Evolutionary conservation across 2,888 invertebrate species (phyloP).

Genomic region (Stenurella melanura): DNA sequence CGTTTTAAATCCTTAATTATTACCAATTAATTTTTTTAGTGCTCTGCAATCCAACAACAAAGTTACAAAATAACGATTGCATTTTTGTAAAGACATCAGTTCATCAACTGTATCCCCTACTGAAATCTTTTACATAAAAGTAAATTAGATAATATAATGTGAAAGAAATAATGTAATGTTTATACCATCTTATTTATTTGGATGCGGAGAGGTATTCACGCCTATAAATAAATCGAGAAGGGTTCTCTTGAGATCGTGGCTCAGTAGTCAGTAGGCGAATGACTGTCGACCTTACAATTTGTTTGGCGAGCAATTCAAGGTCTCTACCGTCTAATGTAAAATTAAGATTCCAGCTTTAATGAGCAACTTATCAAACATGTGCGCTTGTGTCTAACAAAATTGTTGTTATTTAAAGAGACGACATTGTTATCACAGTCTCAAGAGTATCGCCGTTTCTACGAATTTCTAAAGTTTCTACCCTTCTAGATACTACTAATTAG

Average conservation of each 20-base stretch:
- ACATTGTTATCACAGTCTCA: no score
- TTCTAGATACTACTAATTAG: no score
- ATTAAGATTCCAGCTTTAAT: not conserved
- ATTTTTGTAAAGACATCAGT: not conserved
- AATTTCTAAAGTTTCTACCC: no score
- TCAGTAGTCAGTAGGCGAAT: slow-evolving; percentile 8
- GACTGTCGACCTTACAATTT: slow-evolving; percentile 21
- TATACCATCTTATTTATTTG: not conserved
- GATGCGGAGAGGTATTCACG: not conserved
- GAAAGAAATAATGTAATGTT: not conserved
- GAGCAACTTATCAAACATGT: not conserved
- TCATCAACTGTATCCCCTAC: not conserved
- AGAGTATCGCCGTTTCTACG: no score
- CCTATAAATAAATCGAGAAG: slow-evolving; percentile 12
- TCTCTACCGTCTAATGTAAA: slow-evolving; percentile 7
- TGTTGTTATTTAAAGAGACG: no score
- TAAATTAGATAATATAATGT: no score
- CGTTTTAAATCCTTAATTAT: not conserved
- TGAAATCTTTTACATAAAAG: not conserved
- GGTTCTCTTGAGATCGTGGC: not conserved
- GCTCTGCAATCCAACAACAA: not conserved
- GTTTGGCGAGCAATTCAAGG: slow-evolving; percentile 23
- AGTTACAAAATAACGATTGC: not conserved
- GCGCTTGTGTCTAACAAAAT: not conserved
- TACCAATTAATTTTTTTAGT: not conserved